Percentiles rank a stretch among this genome's conserved stretches.
These are phyloP conservation scores for Daubentonia madagascariensis DNA, from an alignment of 2,113 vertebrate genomes.

Conservation along the genomic window DNA sequence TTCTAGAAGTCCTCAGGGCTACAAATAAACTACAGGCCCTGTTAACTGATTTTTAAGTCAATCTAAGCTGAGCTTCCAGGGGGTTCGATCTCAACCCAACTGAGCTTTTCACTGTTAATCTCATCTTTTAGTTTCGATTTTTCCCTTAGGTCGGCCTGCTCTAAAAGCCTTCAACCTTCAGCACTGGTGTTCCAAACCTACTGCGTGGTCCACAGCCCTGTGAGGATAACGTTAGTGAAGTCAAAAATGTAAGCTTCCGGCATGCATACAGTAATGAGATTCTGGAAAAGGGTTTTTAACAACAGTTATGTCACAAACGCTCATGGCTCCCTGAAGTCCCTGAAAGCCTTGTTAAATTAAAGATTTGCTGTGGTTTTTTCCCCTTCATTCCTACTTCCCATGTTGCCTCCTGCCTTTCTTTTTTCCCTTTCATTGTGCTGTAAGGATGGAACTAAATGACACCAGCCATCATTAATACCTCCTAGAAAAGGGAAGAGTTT, in stretches of 20 bases:
- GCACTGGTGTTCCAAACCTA: not conserved
- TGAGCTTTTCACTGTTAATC: constrained; percentile 42
- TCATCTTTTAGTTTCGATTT: constrained; percentile 39
- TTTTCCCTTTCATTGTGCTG: not conserved
- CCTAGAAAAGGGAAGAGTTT: constrained; percentile 21
- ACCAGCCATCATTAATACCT: constrained; percentile 23
- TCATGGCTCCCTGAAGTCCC: constrained; percentile 46
- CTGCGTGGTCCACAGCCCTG: not conserved
- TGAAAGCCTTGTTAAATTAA: constrained; percentile 56
- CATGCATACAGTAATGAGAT: not conserved
- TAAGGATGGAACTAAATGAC: not conserved
- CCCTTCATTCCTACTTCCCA: not conserved
- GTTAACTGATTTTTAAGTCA: constrained; percentile 49
- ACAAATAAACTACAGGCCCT: not conserved
- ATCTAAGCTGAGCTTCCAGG: constrained; percentile 29
- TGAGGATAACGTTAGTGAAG: not conserved
- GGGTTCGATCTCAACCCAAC: constrained; percentile 9
- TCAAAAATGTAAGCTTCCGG: constrained; percentile 12
- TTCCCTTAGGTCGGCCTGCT: constrained; percentile 7
- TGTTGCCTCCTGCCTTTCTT: not conserved
- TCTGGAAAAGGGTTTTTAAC: constrained; percentile 52
- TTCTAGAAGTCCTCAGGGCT: not conserved
- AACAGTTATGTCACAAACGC: constrained; percentile 35
- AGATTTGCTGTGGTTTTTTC: constrained; percentile 1
- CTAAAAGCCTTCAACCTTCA: constrained; percentile 44